Conservation (phyloP, 2,797 vertebrate species). For the Xiphorhynchus erythropygius region DNA sequence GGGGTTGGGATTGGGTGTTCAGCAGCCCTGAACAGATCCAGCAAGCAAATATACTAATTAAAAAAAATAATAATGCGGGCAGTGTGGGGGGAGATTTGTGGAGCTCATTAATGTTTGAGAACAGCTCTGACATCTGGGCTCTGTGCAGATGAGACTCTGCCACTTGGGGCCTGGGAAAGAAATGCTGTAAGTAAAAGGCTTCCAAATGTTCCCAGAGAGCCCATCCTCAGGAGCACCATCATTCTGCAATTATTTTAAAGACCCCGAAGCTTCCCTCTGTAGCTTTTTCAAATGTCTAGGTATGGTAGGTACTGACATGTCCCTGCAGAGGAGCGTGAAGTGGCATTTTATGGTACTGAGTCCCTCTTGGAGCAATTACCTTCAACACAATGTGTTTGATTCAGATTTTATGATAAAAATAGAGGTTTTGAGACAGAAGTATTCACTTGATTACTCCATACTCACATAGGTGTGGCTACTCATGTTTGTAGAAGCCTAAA, state of each 20-base stretch:
- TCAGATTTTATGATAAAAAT: not conserved
- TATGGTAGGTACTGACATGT: not conserved
- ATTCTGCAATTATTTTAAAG: not conserved
- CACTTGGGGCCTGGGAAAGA: not conserved
- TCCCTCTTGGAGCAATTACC: not conserved
- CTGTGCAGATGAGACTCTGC: not conserved
- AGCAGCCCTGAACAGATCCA: not conserved
- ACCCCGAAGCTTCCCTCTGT: not conserved
- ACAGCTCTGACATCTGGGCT: not conserved
- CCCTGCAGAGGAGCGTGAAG: not conserved
- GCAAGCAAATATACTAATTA: not conserved
- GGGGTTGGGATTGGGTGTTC: not conserved
- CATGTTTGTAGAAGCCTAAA: not conserved
- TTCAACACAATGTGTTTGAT: not conserved
- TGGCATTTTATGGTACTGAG: not conserved
- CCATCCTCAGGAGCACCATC: not conserved
- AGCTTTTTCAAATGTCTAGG: not conserved
- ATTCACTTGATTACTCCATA: not conserved
- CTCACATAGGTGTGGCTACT: not conserved
- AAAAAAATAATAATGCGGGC: not conserved
- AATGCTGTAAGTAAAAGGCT: not conserved
- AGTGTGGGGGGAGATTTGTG: not conserved
- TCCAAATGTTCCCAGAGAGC: not conserved
- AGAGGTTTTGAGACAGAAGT: not conserved
- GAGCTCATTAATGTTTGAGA: conserved; percentile 8